These are phyloP conservation scores for Drosophila neonasuta DNA, from an alignment of 2,888 invertebrate genomes.

Conservation along the genomic window DNA sequence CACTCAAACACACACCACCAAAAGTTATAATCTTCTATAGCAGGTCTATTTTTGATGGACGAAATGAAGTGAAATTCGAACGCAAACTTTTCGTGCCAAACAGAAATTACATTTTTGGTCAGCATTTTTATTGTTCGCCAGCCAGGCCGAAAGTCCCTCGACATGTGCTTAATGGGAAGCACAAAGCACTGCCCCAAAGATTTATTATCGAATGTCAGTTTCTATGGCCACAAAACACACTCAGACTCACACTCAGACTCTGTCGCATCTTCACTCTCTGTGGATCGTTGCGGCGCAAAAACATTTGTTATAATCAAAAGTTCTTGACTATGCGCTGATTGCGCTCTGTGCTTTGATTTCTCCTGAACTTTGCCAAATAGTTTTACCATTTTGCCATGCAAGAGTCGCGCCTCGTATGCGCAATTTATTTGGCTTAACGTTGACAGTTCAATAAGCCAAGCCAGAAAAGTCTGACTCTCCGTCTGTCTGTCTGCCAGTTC, in stretches of 20 bases:
- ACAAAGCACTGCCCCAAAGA: slow-evolving; percentile 65
- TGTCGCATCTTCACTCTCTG: slow-evolving; percentile 1
- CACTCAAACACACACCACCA: neutral
- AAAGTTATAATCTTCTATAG: neutral
- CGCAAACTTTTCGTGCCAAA: slow-evolving; percentile 58
- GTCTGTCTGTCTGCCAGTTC: neutral
- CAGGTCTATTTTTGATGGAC: slow-evolving; percentile 4
- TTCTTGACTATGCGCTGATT: slow-evolving; percentile 66
- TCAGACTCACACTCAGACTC: neutral
- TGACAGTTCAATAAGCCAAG: slow-evolving; percentile 76
- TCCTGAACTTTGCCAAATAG: slow-evolving; percentile 64
- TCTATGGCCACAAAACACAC: slow-evolving; percentile 16
- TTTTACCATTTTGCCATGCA: slow-evolving; percentile 48
- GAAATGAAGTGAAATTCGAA: slow-evolving; percentile 10
- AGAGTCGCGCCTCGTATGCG: slow-evolving; percentile 46
- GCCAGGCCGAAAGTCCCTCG: slow-evolving; percentile 37
- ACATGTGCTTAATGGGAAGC: slow-evolving; percentile 56
- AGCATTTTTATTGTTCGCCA: slow-evolving; percentile 60
- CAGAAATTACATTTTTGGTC: slow-evolving; percentile 62
- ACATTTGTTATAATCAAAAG: slow-evolving; percentile 76
- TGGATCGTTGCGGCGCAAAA: slow-evolving; percentile 40
- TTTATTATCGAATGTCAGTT: slow-evolving; percentile 76
- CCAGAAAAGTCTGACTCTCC: slow-evolving; percentile 1
- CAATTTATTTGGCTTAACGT: slow-evolving; percentile 76
- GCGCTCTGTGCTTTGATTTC: slow-evolving; percentile 62